Conservation (phyloP, 2,888 invertebrate genomes). For the Phania funesta region DNA sequence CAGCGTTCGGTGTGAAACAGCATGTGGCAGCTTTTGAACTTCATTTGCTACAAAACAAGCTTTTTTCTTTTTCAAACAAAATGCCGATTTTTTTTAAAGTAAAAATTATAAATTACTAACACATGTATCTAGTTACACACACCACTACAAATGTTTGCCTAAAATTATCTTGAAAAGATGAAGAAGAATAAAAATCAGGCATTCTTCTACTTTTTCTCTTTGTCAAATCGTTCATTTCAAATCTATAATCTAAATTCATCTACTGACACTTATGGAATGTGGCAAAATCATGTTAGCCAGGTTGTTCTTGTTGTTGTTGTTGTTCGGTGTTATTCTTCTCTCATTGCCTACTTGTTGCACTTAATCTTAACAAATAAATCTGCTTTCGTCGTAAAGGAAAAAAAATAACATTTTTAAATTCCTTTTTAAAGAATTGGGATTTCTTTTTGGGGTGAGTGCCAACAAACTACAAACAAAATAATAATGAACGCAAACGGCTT, state of each 20-base stretch:
- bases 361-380: conserved; percentile 52
- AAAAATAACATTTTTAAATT: conserved; percentile 4
- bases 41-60: background rate
- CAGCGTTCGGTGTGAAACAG: background rate
- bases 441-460: background rate
- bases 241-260: conserved; percentile 49
- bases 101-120: conserved; percentile 1
- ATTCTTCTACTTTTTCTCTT: background rate
- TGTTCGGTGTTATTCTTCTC: no score
- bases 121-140: background rate
- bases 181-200: background rate
- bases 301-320: background rate
- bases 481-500: conserved; percentile 11
- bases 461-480: background rate
- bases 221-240: conserved; percentile 47
- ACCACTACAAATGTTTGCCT: no score
- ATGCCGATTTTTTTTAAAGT: background rate
- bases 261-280: conserved; percentile 52
- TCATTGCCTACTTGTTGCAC: background rate
- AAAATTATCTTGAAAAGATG: background rate
- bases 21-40: background rate
- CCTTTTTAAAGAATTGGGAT: conserved; percentile 21
- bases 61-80: background rate
- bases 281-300: conserved; percentile 36
- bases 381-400: background rate